phyloP scores from a whole-genome alignment of 2,113 vertebrate genomes.

The Columba livia region DNA sequence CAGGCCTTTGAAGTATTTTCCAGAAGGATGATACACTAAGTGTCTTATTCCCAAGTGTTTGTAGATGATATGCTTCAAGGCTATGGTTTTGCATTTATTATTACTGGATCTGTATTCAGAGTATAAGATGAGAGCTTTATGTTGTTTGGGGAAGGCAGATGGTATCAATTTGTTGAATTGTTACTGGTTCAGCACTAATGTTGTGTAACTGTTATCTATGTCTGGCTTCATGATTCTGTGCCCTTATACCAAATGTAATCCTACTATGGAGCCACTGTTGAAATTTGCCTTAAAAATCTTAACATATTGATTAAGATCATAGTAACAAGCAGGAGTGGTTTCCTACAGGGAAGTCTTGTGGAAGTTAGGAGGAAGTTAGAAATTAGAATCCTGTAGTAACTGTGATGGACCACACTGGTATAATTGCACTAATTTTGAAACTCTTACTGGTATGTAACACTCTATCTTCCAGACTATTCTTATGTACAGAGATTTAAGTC shows the following conservation, averaged over 20 bases:
- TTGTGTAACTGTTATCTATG: background rate
- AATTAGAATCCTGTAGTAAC: background rate
- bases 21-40: background rate
- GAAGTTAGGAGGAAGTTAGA: background rate
- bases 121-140: background rate
- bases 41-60: background rate
- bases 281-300: background rate
- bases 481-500: background rate
- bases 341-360: background rate
- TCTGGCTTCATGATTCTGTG: background rate
- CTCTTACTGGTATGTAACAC: background rate
- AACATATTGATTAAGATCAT: background rate
- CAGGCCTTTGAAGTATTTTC: background rate
- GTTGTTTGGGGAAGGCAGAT: background rate
- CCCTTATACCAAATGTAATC: background rate
- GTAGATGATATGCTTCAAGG: background rate
- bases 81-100: conserved; percentile 25
- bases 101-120: conserved; percentile 9
- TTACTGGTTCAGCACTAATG: conserved; percentile 10
- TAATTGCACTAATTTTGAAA: background rate
- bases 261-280: background rate
- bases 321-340: background rate
- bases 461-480: background rate
- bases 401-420: accelerated
- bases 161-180: conserved; percentile 23